Conservation (phyloP, 2,888 invertebrate species). For the Mimas tiliae region DNA sequence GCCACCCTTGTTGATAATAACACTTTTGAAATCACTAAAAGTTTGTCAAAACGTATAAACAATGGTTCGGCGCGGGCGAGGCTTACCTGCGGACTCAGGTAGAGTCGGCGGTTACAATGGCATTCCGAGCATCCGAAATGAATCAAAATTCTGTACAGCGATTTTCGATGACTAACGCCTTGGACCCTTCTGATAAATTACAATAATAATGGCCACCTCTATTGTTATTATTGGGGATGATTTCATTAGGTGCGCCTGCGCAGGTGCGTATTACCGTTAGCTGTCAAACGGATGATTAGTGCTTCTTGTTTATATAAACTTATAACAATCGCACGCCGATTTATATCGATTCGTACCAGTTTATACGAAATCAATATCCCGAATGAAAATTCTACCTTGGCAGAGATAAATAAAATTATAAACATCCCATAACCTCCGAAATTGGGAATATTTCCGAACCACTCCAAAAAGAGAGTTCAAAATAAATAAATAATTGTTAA, state of each 20-base stretch:
- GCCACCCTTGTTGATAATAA: slow-evolving; percentile 73
- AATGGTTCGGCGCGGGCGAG: slow-evolving; percentile 48
- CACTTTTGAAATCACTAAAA: slow-evolving; percentile 63
- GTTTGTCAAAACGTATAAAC: slow-evolving; percentile 78
- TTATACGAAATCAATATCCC: neutral
- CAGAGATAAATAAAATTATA: neutral
- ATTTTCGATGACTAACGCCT: slow-evolving; percentile 61
- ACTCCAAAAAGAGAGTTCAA: neutral
- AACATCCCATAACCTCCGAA: neutral
- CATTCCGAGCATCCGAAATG: slow-evolving; percentile 81
- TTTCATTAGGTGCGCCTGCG: slow-evolving; percentile 71
- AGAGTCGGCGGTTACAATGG: slow-evolving; percentile 74
- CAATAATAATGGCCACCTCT: slow-evolving; percentile 71
- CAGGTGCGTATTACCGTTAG: slow-evolving; percentile 61
- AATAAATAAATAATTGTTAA: slow-evolving; percentile 9
- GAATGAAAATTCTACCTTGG: neutral
- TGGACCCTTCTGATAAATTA: slow-evolving; percentile 71
- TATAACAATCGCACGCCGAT: neutral
- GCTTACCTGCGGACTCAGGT: slow-evolving; percentile 65
- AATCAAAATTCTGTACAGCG: slow-evolving; percentile 75
- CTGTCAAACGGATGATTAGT: slow-evolving; percentile 59
- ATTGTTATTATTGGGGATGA: slow-evolving; percentile 76
- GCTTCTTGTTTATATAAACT: slow-evolving; percentile 40
- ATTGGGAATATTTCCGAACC: neutral
- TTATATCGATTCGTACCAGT: neutral